Percentiles rank a stretch among this genome's conserved stretches.
Conservation (phyloP, 2,888 invertebrate genomes). For the Synanthedon tipuliformis region DNA sequence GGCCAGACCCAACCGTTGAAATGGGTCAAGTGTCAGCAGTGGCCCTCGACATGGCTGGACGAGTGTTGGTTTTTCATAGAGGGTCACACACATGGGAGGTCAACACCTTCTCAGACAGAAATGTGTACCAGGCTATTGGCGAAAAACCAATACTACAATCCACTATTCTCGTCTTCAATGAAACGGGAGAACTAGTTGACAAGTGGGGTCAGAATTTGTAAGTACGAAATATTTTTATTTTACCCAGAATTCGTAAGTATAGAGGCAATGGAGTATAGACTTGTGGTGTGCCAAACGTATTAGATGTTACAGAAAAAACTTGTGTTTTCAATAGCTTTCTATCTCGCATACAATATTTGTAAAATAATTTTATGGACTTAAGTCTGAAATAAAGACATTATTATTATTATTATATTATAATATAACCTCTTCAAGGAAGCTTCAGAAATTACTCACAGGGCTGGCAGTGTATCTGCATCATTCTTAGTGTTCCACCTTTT, state of each 20-base stretch:
- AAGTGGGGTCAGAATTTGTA: conserved; percentile 79
- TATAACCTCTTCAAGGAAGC: too few species aligned
- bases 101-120: conserved; percentile 67
- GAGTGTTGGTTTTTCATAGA: conserved; percentile 85
- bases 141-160: conserved; percentile 73
- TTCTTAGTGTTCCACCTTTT: too few species aligned
- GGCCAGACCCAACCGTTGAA: conserved; percentile 66
- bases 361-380: too few species aligned
- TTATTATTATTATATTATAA: too few species aligned
- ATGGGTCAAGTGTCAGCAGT: conserved; percentile 86
- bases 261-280: background rate
- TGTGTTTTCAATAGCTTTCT: background rate
- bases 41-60: conserved; percentile 78
- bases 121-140: conserved; percentile 66
- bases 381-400: too few species aligned
- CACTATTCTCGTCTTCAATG: conserved; percentile 75
- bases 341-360: too few species aligned
- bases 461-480: too few species aligned
- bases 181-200: conserved; percentile 71
- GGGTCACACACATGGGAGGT: conserved; percentile 74
- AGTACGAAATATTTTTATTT: conserved; percentile 27
- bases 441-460: too few species aligned
- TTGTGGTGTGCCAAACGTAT: background rate
- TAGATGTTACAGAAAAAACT: background rate
- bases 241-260: background rate